Percentiles rank a stretch among this genome's conserved stretches.
Conservation (phyloP, 2,888 invertebrate species). For the Nomada goodeniana region DNA sequence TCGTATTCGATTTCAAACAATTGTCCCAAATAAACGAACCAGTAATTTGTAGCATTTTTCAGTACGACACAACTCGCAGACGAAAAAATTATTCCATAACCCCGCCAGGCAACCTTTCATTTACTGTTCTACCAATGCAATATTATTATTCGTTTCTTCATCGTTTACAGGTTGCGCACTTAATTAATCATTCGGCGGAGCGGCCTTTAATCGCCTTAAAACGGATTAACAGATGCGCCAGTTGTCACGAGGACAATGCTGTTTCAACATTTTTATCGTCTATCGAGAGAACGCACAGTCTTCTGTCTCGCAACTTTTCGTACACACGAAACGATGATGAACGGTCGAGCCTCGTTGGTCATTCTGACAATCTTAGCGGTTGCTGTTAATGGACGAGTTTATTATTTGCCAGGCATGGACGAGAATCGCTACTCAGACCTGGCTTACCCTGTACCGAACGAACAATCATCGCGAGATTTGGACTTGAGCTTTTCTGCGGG, state of each 20-base stretch:
- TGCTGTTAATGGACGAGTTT: conserved; percentile 58
- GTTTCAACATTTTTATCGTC: conserved; percentile 51
- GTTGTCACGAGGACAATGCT: conserved; percentile 46
- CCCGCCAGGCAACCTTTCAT: not conserved
- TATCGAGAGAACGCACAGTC: conserved; percentile 12
- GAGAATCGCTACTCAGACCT: conserved; percentile 53
- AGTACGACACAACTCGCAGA: not conserved
- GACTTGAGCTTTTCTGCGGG: conserved; percentile 76
- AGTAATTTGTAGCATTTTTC: not conserved
- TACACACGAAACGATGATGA: conserved; percentile 32
- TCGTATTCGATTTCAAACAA: not conserved
- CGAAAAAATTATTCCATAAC: not conserved
- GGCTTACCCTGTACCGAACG: conserved; percentile 63
- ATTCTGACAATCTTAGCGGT: conserved; percentile 34
- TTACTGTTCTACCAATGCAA: conserved; percentile 12
- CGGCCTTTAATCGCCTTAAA: conserved; percentile 74
- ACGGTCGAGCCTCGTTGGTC: conserved; percentile 4
- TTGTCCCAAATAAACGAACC: not conserved
- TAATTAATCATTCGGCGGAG: conserved; percentile 62
- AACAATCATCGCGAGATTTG: conserved; percentile 78
- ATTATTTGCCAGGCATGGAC: conserved; percentile 66
- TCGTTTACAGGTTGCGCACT: conserved; percentile 39
- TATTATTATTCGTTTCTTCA: conserved; percentile 40
- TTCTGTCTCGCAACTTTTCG: not conserved
- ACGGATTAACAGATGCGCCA: conserved; percentile 70